phyloP scores from a whole-genome alignment of 1,140 invertebrate genomes.

The Eumeta japonica region DNA sequence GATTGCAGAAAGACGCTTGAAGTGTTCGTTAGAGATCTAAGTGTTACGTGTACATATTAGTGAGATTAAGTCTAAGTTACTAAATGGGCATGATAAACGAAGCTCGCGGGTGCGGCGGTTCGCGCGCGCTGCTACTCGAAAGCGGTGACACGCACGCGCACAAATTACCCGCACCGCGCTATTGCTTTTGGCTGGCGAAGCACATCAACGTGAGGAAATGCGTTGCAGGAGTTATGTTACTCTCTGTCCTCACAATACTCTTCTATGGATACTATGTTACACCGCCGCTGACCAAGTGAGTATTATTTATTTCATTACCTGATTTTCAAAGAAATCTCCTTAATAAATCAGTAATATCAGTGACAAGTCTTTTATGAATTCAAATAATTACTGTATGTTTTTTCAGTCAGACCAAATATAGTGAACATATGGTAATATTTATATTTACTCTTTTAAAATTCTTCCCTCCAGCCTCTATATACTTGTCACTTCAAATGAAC shows the following conservation, averaged over 20 bases:
- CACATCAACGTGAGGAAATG: conserved; percentile 71
- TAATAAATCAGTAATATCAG: too few species aligned
- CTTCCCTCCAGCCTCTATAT: too few species aligned
- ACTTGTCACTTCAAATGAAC: too few species aligned
- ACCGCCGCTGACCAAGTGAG: conserved; percentile 70
- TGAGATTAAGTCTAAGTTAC: conserved; percentile 25
- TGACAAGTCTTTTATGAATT: too few species aligned
- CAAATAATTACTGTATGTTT: too few species aligned
- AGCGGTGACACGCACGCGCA: conserved; percentile 31
- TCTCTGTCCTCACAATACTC: conserved; percentile 70
- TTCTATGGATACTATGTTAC: conserved; percentile 74
- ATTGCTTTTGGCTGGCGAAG: conserved; percentile 61
- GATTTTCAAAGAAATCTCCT: too few species aligned
- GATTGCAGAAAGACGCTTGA: too few species aligned
- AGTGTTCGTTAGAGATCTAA: conserved; percentile 46
- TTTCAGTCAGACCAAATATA: too few species aligned
- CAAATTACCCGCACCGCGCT: conserved; percentile 45
- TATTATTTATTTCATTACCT: conserved; percentile 8
- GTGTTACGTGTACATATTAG: conserved; percentile 55
- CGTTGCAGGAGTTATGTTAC: conserved; percentile 64
- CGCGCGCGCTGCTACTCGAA: conserved; percentile 36
- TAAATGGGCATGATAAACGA: conserved; percentile 25
- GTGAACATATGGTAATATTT: too few species aligned
- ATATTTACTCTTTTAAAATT: too few species aligned
- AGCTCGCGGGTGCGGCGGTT: conserved; percentile 29